Evolutionary conservation across 2,888 invertebrate genomes (phyloP).

Genomic region (Osmoderma eremita): DNA sequence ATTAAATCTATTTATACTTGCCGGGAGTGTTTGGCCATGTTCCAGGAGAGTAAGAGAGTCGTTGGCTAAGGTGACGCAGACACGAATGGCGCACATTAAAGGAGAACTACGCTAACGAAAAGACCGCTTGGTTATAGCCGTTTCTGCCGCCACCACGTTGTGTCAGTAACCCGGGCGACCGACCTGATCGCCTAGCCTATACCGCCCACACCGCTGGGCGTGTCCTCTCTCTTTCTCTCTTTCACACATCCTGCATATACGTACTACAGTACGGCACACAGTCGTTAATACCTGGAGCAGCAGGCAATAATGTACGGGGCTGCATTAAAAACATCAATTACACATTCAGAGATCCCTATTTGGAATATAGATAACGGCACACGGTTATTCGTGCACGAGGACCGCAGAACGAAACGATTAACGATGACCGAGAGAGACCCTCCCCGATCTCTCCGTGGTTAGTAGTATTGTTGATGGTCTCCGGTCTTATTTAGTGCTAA

Average conservation of each 20-base stretch:
- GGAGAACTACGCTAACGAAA: constrained; percentile 49
- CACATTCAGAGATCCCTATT: constrained; percentile 34
- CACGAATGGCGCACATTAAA: constrained; percentile 53
- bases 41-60: constrained; percentile 47
- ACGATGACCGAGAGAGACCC: constrained; percentile 2
- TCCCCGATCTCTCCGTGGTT: neutral
- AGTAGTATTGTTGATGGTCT: constrained; percentile 12
- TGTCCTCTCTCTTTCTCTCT: constrained; percentile 45
- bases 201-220: constrained; percentile 56
- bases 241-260: constrained; percentile 47
- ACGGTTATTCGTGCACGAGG: constrained; percentile 29
- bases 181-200: constrained; percentile 51
- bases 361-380: constrained; percentile 34
- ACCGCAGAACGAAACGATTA: constrained; percentile 32
- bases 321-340: constrained; percentile 46
- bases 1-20: constrained; percentile 53
- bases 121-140: constrained; percentile 34
- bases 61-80: constrained; percentile 51
- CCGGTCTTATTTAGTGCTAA: constrained; percentile 20
- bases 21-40: constrained; percentile 51
- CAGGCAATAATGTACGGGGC: constrained; percentile 35
- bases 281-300: constrained; percentile 51
- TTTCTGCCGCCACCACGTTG: constrained; percentile 48
- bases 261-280: neutral
- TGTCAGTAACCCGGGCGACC: constrained; percentile 58